A percentile compares a stretch with the other conserved stretches of the same genome.
These are phyloP conservation scores for Dicrurus megarhynchus DNA, from an alignment of 2,113 vertebrate species.

Conservation along the genomic window DNA sequence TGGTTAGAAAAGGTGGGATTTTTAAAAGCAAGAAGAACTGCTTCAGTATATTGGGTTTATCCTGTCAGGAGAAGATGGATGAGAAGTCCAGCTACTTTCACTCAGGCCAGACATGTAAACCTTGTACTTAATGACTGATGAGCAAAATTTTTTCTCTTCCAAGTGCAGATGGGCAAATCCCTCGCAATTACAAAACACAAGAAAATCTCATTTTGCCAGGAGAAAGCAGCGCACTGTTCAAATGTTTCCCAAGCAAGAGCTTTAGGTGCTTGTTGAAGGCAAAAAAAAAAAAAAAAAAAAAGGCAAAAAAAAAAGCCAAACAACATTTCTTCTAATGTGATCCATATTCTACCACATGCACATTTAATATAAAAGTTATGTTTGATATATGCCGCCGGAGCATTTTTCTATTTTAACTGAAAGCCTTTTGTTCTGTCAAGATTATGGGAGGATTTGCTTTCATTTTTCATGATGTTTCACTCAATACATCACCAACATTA, in stretches of 20 bases:
- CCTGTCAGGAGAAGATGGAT: constrained; percentile 38
- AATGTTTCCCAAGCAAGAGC: constrained; percentile 12
- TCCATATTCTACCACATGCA: constrained; percentile 68
- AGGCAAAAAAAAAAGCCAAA: constrained; percentile 13
- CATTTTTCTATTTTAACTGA: constrained; percentile 68
- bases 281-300: background rate
- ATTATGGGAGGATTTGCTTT: constrained; percentile 72
- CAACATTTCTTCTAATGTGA: constrained; percentile 64
- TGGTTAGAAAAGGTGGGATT: background rate
- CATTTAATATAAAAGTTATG: constrained; percentile 74
- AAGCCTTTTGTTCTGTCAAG: constrained; percentile 77
- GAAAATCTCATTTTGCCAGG: constrained; percentile 10
- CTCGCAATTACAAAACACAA: constrained; percentile 22
- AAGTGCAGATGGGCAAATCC: constrained; percentile 44
- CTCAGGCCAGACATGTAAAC: constrained; percentile 53
- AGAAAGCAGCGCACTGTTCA: background rate
- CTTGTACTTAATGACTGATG: constrained; percentile 66
- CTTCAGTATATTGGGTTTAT: background rate
- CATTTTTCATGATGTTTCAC: constrained; percentile 71
- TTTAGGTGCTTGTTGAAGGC: constrained; percentile 25
- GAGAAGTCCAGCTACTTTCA: constrained; percentile 40
- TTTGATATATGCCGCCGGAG: constrained; percentile 66
- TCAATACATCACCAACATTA: constrained; percentile 71
- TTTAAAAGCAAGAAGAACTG: background rate
- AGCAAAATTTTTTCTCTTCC: constrained; percentile 46